These are phyloP conservation scores for Malurus elegans DNA, from an alignment of 2,113 vertebrate species.

Conservation along the genomic window DNA sequence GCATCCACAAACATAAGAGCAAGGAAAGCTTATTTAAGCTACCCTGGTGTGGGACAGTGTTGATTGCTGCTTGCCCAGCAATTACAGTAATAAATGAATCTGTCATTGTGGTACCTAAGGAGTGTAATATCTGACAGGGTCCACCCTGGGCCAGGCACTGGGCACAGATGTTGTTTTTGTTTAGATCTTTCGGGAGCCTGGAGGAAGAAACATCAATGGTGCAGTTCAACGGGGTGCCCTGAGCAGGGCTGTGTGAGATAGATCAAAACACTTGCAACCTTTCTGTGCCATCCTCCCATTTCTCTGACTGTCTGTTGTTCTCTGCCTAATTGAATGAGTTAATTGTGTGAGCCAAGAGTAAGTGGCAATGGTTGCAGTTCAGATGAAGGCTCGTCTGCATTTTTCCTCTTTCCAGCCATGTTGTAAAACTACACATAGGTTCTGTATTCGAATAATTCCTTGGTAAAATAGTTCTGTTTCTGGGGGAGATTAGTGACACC, in stretches of 20 bases:
- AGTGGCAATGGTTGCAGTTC: not conserved
- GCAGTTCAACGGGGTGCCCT: not conserved
- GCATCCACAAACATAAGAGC: not conserved
- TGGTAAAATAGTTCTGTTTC: not conserved
- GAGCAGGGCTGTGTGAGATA: not conserved
- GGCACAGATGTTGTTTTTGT: slow-evolving; percentile 9
- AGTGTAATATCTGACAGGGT: not conserved
- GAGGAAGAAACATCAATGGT: not conserved
- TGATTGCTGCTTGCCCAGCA: not conserved
- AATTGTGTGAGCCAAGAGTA: not conserved
- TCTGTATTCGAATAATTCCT: not conserved
- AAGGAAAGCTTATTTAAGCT: not conserved
- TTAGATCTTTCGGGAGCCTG: not conserved
- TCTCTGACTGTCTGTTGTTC: not conserved
- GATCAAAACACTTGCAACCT: not conserved
- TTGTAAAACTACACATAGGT: not conserved
- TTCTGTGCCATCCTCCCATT: slow-evolving; percentile 28
- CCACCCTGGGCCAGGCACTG: not conserved
- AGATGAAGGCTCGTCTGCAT: not conserved
- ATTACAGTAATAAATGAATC: not conserved
- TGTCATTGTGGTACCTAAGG: not conserved
- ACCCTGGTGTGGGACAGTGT: not conserved
- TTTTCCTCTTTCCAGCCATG: not conserved
- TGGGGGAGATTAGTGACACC: not conserved
- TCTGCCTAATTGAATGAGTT: slow-evolving; percentile 17